Evolutionary conservation across 2,113 vertebrate genomes (phyloP).

Genomic region (Notarius quadriscutis): DNA sequence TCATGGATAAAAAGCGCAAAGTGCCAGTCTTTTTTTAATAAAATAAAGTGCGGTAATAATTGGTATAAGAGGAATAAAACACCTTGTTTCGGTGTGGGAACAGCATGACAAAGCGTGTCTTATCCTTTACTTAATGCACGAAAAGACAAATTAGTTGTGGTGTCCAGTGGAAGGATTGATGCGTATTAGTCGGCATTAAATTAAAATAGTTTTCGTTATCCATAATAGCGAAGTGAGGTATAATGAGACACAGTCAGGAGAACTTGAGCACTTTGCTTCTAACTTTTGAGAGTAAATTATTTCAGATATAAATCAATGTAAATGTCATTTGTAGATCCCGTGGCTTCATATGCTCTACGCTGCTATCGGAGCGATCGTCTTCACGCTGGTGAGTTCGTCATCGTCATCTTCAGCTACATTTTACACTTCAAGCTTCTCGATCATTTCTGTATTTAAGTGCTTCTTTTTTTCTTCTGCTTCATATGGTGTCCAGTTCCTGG

Average conservation of each 20-base stretch:
- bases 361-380: conserved; percentile 83
- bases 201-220: not conserved
- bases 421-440: not conserved
- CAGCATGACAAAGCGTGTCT: not conserved
- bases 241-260: not conserved
- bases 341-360: conserved; percentile 99
- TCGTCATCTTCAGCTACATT: not conserved
- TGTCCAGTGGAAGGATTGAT: no score
- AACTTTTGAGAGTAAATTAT: not conserved
- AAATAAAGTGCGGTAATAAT: not conserved
- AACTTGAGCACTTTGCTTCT: not conserved
- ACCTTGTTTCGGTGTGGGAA: no score
- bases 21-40: not conserved
- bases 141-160: no score
- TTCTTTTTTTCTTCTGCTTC: not conserved
- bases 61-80: no score
- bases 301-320: not conserved
- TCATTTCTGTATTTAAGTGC: not conserved
- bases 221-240: not conserved
- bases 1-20: not conserved
- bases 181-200: not conserved
- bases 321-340: conserved; percentile 70
- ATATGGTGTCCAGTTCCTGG: conserved; percentile 82
- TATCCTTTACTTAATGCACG: not conserved
- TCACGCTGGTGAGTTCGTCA: conserved; percentile 85